Base-by-base conservation (phyloP, 2,797 vertebrate genomes). In the Siniperca scherzeri region DNA sequence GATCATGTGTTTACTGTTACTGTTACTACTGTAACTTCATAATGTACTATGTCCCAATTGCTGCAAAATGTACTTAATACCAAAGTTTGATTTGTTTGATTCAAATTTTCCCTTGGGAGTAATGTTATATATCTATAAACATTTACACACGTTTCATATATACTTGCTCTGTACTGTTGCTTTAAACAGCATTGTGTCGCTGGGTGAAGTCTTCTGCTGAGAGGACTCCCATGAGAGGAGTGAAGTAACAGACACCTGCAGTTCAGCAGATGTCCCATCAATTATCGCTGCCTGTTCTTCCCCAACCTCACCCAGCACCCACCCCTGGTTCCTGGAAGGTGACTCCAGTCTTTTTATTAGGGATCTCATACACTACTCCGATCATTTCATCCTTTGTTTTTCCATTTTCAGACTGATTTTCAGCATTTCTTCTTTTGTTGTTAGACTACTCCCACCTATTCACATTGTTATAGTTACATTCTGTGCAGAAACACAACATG, bases 181-280 rank as follows among this genome's bases (percentile, higher is more conserved):
- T 92, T 88, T 93, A 94, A 95, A 89, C 87, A 91, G 87, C 84
- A 33, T 76, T 56, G 69, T 88, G 72, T 86, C 78, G 83, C 79
- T 46, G 77, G 77, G 90, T 94, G 94, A 96, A 91, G 94, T 95
- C 94, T 95, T 96, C 93, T 94, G 94, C 93, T 96, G 94, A 30
- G 30, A 30, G 30, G 30, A 93, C 90, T 79, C 93, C 79, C 86
- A 80, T 80, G 84, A 88, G 80, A 89, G 80, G 70, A 87, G 90
- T 92, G 91, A 91, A 92, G 90, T 78, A 82, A 95, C 88, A 91
- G 91, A 94, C 95, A 95, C 95, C 95, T 95, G 92, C 93, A 86
- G 92, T 93, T 96, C 90, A 87, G 94, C 94, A 93, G 95, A 95
- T 95, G 96, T 94, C 94, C 91, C 95, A 92, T 96, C 95, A 93